Base-by-base conservation (phyloP, 2,888 invertebrate species). In the Strigamia maritima region DNA sequence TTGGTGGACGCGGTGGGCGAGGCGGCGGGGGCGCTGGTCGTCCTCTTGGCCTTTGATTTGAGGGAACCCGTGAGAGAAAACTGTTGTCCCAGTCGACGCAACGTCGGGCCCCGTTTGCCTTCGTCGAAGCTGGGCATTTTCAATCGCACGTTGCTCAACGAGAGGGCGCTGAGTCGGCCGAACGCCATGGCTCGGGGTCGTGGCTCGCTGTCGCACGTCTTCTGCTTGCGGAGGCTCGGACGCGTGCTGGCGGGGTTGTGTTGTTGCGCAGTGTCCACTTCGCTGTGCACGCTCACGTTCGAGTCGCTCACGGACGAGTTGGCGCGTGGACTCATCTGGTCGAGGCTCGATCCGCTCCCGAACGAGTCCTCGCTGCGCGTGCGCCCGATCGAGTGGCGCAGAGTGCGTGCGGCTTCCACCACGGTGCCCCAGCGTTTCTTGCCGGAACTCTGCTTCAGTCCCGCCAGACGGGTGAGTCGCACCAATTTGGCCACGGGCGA, bases 391-490 rank as follows among this genome's bases (percentile, higher is more conserved):
- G 94, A 89, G 81, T 93, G 89, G 31, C 93, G 92, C 76, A 94
- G 93, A 83, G 91, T 90, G 35, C 93, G 93, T 65, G 94, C 94
- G 75, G 94, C 94, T 85, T 94, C 94, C 85, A 94, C 94, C 81
- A 94, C 88, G 60, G 94, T 94, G 81, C 86, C 86, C 87, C 87
- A 87, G 70, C 85, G 85, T 70, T 84, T 83, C 81, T 86, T 86
- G 16, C 84, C 83, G 28, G 79, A 79, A 28, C 78, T 76, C 80
- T 84, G 80, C 76, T 84, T 83, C 26, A 82, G 83, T 35, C 84
- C 83, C 0, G 85, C 85, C 81, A 85, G 81, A 60, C 84, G 81
- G 14, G 86, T 84, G 12, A 85, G 81, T 24, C 84, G 83, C 35
- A 83, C 84, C 76, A 85, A 80, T 75, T 82, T 81, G 54, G 82